Base-by-base conservation (phyloP, 2,888 invertebrate species). In the Cryptophagus acutangulus region DNA sequence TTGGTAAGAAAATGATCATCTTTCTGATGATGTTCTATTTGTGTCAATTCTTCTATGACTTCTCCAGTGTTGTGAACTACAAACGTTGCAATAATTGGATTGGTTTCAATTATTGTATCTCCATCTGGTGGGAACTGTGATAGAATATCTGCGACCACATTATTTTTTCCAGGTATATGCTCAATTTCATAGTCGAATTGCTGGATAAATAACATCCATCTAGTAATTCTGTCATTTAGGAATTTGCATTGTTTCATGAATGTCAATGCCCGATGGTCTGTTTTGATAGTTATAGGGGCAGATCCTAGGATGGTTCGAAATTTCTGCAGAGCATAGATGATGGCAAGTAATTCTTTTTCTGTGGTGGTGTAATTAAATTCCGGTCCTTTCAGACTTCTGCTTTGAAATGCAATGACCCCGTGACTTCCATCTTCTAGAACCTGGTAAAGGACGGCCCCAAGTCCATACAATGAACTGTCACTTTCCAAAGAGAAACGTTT, bases 301-400 rank as follows among this genome's bases (percentile, higher is more conserved):
- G 36, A 41, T 9, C 33, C 18, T n/a, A 51, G 6, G 6, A 37
- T 17, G 1, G 41, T 43, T 2, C 42, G 17, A 24, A 41, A 46
- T 39, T 49, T 49, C 3, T 38, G 26, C 12, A 51, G 10, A 1
- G 34, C 40, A 30, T 38, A 45, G 5, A 47, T 37, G 2, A 49
- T 37, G 1, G 40, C 49, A 2, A 48, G 34, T 6, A 49, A 24
- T 24, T 47, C 53, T 16, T 50, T 48, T 34, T 52, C 49, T 1
- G 48, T 50, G 8, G 36, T 35, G 2, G 48, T 52, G 28, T 51
- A 52, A 3, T 38, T 24, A 5, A 49, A 16, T 24, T 51, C 49
- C 2, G 46, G 20, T 1, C 39, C 43, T 13, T 33, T 10, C 15
- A 48, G 37, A 8, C 16, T 15, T 18, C 43, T 17, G 15, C 50